Evolutionary conservation across 1,140 invertebrate species (phyloP).

Genomic region (Propsilocerus akamusi): DNA sequence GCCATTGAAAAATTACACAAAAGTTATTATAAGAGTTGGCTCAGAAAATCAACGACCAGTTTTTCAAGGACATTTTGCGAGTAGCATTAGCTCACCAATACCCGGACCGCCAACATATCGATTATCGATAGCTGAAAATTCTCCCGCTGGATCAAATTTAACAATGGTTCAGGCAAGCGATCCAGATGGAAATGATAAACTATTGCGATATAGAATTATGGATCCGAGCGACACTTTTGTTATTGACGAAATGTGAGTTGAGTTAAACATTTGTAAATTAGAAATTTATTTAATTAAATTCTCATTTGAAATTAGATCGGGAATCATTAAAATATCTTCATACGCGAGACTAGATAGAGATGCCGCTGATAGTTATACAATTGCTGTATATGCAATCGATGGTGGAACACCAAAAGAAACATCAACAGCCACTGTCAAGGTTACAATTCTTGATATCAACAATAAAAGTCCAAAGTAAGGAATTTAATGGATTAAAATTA

Average conservation of each 20-base stretch:
- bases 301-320: constrained; percentile 28
- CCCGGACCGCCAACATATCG: constrained; percentile 45
- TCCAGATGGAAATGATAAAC: constrained; percentile 51
- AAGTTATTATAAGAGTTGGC: constrained; percentile 46
- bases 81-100: constrained; percentile 26
- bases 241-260: constrained; percentile 43
- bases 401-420: constrained; percentile 52
- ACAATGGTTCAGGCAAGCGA: constrained; percentile 49
- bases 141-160: constrained; percentile 43
- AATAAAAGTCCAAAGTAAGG: constrained; percentile 48
- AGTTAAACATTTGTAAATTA: background rate
- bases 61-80: constrained; percentile 49
- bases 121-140: constrained; percentile 50
- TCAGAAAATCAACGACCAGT: constrained; percentile 58
- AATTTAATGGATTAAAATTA: background rate
- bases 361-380: constrained; percentile 40
- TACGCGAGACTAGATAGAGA: constrained; percentile 56
- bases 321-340: constrained; percentile 50
- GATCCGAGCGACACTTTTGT: constrained; percentile 66
- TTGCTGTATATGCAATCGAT: constrained; percentile 52
- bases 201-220: constrained; percentile 51
- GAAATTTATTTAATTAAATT: constrained; percentile 6
- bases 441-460: constrained; percentile 60
- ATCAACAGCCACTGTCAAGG: constrained; percentile 49
- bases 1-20: constrained; percentile 40